phyloP scores from a whole-genome alignment of 2,888 invertebrate species.

The Perizoma affinitatum region DNA sequence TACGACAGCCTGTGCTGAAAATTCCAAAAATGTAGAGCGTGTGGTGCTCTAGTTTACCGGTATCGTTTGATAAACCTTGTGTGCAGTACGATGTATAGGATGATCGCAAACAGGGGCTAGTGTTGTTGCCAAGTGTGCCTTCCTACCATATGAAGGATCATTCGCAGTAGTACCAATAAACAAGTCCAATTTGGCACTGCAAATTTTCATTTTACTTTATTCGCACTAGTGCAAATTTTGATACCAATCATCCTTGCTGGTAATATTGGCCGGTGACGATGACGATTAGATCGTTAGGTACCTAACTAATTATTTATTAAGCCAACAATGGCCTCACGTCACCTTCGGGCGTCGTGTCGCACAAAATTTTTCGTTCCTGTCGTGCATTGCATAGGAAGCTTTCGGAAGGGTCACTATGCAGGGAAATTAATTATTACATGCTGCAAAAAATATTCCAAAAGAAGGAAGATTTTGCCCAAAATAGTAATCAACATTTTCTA shows the following conservation, averaged over 20 bases:
- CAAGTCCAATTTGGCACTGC: background rate
- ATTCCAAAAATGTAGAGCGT: conserved; percentile 43
- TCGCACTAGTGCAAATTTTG: too few relatives aligned
- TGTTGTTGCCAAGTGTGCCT: conserved; percentile 6
- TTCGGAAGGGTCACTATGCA: conserved; percentile 20
- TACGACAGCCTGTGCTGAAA: conserved; percentile 36
- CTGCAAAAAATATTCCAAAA: too few relatives aligned
- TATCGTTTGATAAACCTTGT: conserved; percentile 48
- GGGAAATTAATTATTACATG: conserved; percentile 1
- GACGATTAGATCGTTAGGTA: conserved; percentile 70
- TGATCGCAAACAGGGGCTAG: conserved; percentile 16
- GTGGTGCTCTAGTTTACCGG: conserved; percentile 52
- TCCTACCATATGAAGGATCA: conserved; percentile 6
- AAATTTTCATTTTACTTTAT: background rate
- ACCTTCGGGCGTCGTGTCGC: conserved; percentile 47
- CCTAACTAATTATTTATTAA: conserved; percentile 80
- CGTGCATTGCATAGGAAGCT: conserved; percentile 26
- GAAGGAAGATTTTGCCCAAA: too few relatives aligned
- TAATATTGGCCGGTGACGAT: conserved; percentile 62
- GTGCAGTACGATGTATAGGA: conserved; percentile 54
- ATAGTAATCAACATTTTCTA: too few relatives aligned
- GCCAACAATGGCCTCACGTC: conserved; percentile 79
- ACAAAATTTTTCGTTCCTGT: conserved; percentile 46
- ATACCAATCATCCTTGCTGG: conserved; percentile 16
- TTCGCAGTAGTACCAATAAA: background rate